These are phyloP conservation scores for Heliangelus exortis DNA, from an alignment of 2,797 vertebrate genomes.

Conservation along the genomic window DNA sequence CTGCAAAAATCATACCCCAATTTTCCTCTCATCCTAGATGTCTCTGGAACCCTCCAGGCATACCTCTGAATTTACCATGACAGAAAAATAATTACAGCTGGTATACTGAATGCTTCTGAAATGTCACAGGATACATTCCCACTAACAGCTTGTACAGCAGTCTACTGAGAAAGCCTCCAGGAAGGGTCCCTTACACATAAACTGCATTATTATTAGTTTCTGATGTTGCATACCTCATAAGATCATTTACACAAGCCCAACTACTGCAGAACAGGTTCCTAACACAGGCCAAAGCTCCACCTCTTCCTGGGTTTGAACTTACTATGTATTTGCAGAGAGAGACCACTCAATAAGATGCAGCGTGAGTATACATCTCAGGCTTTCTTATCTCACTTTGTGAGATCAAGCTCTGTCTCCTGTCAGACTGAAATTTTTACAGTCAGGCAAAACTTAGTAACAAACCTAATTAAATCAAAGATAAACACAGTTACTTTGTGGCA, in stretches of 20 bases:
- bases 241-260: not conserved
- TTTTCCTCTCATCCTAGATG: not conserved
- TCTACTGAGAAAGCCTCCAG: not conserved
- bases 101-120: not conserved
- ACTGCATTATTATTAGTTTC: not conserved
- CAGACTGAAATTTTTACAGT: too few species aligned
- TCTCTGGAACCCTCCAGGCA: not conserved
- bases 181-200: not conserved
- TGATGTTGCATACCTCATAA: not conserved
- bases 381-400: not conserved
- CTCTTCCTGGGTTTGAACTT: not conserved
- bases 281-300: not conserved
- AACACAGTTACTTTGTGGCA: too few species aligned
- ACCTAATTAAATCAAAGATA: not conserved
- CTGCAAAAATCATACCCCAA: not conserved
- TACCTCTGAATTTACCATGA: not conserved
- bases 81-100: conserved; percentile 11
- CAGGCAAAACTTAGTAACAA: not conserved
- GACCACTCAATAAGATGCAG: not conserved
- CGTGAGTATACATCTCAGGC: not conserved
- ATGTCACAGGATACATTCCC: not conserved
- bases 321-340: not conserved
- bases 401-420: too few species aligned
- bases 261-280: not conserved
- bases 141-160: not conserved